Conservation (phyloP, 2,113 vertebrate genomes). For the Arothron firmamentum region DNA sequence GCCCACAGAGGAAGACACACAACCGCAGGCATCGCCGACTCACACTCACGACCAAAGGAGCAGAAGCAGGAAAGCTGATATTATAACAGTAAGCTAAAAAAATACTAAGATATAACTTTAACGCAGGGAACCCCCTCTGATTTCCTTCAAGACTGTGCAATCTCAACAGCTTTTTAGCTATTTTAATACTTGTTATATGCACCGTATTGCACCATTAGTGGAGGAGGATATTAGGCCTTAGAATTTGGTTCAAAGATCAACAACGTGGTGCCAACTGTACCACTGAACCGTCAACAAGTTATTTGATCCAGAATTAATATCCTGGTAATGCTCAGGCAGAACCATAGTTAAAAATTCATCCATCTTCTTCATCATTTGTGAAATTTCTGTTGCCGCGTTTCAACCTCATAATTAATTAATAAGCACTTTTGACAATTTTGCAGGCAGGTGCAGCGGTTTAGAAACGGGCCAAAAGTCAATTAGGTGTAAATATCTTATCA, state of each 20-base stretch:
- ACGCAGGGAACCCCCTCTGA: conserved; percentile 37
- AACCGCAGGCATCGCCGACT: conserved; percentile 69
- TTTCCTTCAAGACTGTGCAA: too few species aligned
- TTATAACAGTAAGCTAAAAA: conserved; percentile 52
- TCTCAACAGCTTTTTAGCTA: too few species aligned
- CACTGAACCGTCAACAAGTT: too few species aligned
- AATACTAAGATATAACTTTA: conserved; percentile 21
- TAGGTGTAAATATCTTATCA: conserved; percentile 49
- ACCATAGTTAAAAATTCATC: too few species aligned
- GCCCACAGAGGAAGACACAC: conserved; percentile 56
- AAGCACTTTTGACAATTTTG: conserved; percentile 21
- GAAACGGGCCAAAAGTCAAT: conserved; percentile 41
- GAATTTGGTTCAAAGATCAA: too few species aligned
- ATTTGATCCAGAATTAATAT: background rate
- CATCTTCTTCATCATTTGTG: background rate
- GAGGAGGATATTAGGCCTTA: too few species aligned
- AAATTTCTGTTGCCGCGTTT: background rate
- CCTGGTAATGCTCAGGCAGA: too few species aligned
- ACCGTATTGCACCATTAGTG: too few species aligned
- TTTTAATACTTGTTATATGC: too few species aligned
- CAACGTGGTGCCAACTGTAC: too few species aligned
- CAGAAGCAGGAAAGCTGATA: conserved; percentile 53
- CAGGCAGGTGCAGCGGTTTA: conserved; percentile 13
- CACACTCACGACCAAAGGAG: conserved; percentile 54
- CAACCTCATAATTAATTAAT: conserved; percentile 29